Conservation (phyloP, 2,113 vertebrate genomes). For the Lanius ludovicianus region DNA sequence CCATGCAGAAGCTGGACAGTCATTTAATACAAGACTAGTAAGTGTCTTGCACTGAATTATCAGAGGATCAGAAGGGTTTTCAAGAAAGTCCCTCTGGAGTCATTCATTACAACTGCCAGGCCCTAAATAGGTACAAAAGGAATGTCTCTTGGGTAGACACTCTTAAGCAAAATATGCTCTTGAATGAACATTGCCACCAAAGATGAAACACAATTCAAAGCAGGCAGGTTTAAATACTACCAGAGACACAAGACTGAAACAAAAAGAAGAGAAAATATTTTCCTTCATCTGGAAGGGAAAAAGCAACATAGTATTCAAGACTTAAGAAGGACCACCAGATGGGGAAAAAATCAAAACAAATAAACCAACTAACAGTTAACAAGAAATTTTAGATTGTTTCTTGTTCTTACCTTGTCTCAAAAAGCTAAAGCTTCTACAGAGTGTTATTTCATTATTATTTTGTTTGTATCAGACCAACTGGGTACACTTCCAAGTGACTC, state of each 20-base stretch:
- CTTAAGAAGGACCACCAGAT: background rate
- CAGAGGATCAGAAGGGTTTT: background rate
- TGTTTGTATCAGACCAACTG: background rate
- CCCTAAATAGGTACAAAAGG: background rate
- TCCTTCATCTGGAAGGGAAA: background rate
- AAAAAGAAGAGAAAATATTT: background rate
- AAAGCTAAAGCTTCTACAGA: background rate
- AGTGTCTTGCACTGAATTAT: background rate
- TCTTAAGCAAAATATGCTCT: background rate
- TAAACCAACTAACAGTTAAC: background rate
- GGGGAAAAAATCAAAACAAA: background rate
- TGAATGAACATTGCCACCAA: background rate
- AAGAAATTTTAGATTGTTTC: background rate
- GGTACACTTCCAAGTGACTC: background rate
- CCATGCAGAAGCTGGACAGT: background rate
- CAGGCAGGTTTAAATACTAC: background rate
- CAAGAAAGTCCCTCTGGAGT: background rate
- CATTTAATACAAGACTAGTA: background rate
- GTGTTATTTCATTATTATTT: background rate
- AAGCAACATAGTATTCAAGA: background rate
- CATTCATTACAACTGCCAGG: background rate
- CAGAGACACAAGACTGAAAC: background rate
- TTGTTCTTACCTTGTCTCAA: background rate
- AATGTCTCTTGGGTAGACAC: background rate
- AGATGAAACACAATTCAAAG: background rate